phyloP scores from a whole-genome alignment of 2,113 vertebrate genomes.

The Hucho hucho region DNA sequence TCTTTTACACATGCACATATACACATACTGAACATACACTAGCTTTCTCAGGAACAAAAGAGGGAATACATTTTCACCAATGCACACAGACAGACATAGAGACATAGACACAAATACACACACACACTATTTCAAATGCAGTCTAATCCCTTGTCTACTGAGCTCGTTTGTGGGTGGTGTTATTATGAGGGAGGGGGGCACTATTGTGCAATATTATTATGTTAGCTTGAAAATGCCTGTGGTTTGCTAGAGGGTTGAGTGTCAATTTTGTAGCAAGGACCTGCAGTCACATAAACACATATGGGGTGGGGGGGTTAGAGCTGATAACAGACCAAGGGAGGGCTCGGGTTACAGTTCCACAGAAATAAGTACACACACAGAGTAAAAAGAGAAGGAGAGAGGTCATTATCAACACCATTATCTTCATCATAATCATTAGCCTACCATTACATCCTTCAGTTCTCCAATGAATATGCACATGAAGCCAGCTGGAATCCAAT shows the following conservation, averaged over 20 bases:
- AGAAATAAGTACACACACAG: conserved; percentile 11
- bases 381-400: not conserved
- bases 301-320: conserved; percentile 30
- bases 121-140: not conserved
- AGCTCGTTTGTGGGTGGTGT: not conserved
- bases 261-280: conserved; percentile 2
- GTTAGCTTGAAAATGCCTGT: conserved; percentile 14
- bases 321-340: conserved; percentile 22
- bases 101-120: conserved; percentile 7
- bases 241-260: conserved; percentile 17
- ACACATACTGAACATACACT: conserved; percentile 22
- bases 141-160: not conserved
- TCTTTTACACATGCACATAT: conserved; percentile 6
- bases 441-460: too few species aligned
- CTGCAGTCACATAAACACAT: conserved; percentile 14
- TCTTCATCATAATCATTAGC: too few species aligned
- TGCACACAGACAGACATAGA: conserved; percentile 1
- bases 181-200: conserved; percentile 8
- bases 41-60: conserved; percentile 64
- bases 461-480: too few species aligned
- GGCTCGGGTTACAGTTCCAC: conserved; percentile 33
- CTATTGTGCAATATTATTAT: conserved; percentile 6
- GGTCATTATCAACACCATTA: not conserved
- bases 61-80: conserved; percentile 57
- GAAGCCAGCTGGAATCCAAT: too few species aligned